These are phyloP conservation scores for Casuarius casuarius DNA, from an alignment of 2,113 vertebrate genomes.

Conservation along the genomic window DNA sequence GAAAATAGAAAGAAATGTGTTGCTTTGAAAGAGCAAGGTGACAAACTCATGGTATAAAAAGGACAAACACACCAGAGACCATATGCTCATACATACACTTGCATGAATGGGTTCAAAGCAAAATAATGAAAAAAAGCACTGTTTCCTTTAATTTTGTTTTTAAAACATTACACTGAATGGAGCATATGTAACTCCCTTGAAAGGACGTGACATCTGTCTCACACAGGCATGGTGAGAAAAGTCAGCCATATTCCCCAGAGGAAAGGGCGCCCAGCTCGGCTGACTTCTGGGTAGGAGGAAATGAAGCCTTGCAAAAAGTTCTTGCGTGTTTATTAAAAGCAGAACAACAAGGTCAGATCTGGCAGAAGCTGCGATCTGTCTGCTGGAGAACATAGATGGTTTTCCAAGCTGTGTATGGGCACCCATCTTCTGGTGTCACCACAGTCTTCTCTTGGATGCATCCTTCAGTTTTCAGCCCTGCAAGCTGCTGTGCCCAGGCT, in stretches of 20 bases:
- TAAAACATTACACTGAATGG: neutral
- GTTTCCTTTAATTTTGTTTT: neutral
- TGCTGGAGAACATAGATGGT: neutral
- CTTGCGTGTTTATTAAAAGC: neutral
- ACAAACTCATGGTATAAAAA: neutral
- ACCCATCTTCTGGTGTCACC: neutral
- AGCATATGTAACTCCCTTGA: no score
- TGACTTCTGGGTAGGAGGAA: neutral
- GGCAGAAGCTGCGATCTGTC: neutral
- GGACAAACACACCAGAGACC: neutral
- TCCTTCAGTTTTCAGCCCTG: neutral
- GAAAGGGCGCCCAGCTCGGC: no score
- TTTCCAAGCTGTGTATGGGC: neutral
- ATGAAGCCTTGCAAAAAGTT: fast-evolving
- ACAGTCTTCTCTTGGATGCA: neutral
- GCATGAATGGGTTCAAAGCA: neutral
- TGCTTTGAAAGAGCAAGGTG: neutral
- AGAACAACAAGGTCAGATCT: neutral
- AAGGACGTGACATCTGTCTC: neutral
- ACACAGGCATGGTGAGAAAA: neutral
- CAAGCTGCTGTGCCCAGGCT: neutral
- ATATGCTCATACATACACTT: neutral
- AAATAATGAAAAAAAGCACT: neutral
- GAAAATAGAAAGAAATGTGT: neutral
- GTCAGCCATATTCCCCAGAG: fast-evolving